Percentiles rank a stretch among this genome's conserved stretches.
Evolutionary conservation across 2,888 invertebrate species (phyloP).

Genomic region (Parnassius apollo): DNA sequence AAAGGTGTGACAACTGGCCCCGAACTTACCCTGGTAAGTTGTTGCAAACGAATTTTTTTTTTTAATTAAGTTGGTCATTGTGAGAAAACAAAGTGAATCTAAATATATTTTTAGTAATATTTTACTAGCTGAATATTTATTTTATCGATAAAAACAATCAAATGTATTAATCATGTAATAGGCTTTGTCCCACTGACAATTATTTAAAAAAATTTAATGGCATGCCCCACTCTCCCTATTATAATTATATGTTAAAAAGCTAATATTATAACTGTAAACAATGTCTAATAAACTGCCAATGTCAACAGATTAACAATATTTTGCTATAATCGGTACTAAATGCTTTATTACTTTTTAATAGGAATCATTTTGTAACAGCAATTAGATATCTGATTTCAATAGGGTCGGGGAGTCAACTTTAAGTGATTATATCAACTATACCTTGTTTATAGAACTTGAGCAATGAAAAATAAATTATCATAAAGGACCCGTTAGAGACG

Average conservation of each 20-base stretch:
- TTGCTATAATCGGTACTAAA: background rate
- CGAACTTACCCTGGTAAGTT: no score
- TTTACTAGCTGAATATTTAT: no score
- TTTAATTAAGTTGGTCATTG: no score
- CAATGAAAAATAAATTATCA: conserved; percentile 6
- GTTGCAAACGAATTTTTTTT: no score
- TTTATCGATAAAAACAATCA: no score
- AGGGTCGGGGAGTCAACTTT: conserved; percentile 9
- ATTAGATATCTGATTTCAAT: background rate
- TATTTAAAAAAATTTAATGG: no score
- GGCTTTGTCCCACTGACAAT: no score
- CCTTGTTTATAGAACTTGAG: conserved; percentile 15
- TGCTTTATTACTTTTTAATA: background rate
- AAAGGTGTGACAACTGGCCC: no score
- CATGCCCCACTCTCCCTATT: no score
- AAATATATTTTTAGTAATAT: no score
- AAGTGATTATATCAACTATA: conserved; percentile 3
- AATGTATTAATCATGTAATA: no score
- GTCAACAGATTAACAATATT: conserved; percentile 1
- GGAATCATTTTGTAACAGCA: background rate
- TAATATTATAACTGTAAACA: background rate
- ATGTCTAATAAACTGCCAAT: conserved; percentile 1
- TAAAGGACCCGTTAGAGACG: background rate
- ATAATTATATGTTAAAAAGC: background rate
- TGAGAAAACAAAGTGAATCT: no score